Conservation (phyloP, 2,797 vertebrate genomes). For the Parotocinclus haroldoi region DNA sequence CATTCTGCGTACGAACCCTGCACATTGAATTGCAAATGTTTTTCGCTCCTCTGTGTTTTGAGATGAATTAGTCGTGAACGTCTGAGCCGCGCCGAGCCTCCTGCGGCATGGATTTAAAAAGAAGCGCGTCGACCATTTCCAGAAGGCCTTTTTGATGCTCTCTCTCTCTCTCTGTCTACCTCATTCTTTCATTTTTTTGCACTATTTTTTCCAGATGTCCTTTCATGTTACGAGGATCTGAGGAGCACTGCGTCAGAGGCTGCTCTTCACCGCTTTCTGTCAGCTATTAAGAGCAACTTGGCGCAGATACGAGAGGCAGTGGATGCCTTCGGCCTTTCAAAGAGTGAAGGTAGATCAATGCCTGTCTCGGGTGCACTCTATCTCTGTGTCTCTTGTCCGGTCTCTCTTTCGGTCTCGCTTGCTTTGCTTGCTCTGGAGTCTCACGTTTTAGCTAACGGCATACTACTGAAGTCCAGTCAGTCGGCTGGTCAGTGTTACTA, state of each 20-base stretch:
- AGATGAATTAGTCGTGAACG: slow-evolving; percentile 12
- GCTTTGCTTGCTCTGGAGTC: too few species aligned
- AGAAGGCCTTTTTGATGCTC: slow-evolving; percentile 30
- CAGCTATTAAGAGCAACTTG: slow-evolving; percentile 61
- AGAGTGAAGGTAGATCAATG: slow-evolving; percentile 48
- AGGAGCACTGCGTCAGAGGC: slow-evolving; percentile 53
- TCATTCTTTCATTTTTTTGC: background rate
- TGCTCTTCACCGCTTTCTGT: slow-evolving; percentile 57
- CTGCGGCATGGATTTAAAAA: slow-evolving; percentile 20
- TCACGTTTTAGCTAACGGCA: background rate
- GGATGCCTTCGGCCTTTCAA: slow-evolving; percentile 55
- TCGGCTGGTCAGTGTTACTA: too few species aligned
- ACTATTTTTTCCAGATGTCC: slow-evolving; percentile 44
- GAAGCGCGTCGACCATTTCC: slow-evolving; percentile 17
- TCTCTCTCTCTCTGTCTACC: background rate
- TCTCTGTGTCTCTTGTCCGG: background rate
- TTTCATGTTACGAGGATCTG: slow-evolving; percentile 59
- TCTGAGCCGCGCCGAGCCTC: slow-evolving; percentile 1
- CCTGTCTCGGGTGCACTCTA: slow-evolving; percentile 2
- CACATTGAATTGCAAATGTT: slow-evolving; percentile 20
- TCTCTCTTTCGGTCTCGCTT: slow-evolving; percentile 5
- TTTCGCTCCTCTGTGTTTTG: slow-evolving; percentile 15
- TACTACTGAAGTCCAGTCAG: too few species aligned
- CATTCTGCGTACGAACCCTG: slow-evolving; percentile 6
- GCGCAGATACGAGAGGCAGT: slow-evolving; percentile 53